Evolutionary conservation across 2,797 vertebrate species (phyloP).

Genomic region (Rhabdomys pumilio): DNA sequence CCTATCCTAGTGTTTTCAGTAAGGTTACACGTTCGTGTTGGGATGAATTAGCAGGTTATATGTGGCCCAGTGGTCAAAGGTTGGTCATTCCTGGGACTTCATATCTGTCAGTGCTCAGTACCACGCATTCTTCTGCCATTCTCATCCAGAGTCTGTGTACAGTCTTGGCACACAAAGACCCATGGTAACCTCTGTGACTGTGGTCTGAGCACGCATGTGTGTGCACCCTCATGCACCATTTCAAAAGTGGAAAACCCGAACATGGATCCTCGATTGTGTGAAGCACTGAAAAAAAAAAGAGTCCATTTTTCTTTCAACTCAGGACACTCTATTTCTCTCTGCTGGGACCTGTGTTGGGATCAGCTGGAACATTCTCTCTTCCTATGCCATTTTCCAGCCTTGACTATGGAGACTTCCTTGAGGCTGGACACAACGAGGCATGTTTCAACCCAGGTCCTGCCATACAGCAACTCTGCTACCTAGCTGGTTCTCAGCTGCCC

Average conservation of each 20-base stretch:
- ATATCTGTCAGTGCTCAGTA: background rate
- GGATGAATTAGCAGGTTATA: background rate
- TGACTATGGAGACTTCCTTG: background rate
- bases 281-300: background rate
- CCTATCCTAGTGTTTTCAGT: background rate
- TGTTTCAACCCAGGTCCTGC: too few relatives aligned
- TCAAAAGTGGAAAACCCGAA: background rate
- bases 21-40: background rate
- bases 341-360: background rate
- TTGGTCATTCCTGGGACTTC: background rate
- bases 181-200: background rate
- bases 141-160: background rate
- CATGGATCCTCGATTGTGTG: background rate
- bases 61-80: background rate
- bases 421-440: background rate
- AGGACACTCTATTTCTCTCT: background rate
- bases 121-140: background rate
- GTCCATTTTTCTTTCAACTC: too few relatives aligned
- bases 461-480: background rate
- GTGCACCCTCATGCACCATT: background rate
- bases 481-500: background rate
- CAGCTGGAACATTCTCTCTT: fast-evolving
- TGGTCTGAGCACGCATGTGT: too few relatives aligned
- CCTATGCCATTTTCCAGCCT: fast-evolving
- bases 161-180: background rate